Evolutionary conservation across 2,888 invertebrate species (phyloP).

Genomic region (Epinotia ramella): DNA sequence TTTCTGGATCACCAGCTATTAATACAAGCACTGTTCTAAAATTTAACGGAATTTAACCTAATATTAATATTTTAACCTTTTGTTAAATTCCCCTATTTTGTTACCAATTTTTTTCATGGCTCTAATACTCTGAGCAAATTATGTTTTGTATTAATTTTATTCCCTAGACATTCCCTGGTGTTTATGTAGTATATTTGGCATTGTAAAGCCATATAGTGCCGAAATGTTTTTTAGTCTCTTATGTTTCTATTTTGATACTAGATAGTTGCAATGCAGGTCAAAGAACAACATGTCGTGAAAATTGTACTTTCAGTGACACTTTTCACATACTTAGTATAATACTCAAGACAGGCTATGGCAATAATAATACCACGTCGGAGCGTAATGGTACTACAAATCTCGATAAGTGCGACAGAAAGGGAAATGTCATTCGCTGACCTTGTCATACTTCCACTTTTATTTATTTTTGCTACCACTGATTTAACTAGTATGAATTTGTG

Average conservation of each 20-base stretch:
- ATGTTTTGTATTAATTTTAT: constrained; percentile 38
- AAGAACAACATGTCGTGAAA: not conserved
- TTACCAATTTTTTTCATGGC: not conserved
- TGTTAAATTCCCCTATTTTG: not conserved
- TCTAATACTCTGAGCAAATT: constrained; percentile 9
- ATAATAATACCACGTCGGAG: too few species aligned
- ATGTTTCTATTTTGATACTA: constrained; percentile 1
- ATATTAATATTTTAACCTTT: constrained; percentile 15
- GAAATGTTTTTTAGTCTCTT: constrained; percentile 6
- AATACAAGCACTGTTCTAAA: not conserved
- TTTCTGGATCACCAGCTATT: constrained; percentile 27
- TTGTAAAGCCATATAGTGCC: constrained; percentile 15
- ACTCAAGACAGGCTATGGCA: too few species aligned
- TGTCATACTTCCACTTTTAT: too few species aligned
- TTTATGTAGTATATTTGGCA: constrained; percentile 31
- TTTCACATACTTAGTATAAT: too few species aligned
- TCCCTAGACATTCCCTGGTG: constrained; percentile 48
- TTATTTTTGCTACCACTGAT: too few species aligned
- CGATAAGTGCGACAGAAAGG: too few species aligned
- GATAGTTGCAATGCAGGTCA: not conserved
- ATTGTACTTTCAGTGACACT: not conserved
- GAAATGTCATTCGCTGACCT: too few species aligned
- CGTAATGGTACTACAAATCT: too few species aligned
- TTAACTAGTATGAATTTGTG: too few species aligned
- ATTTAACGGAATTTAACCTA: not conserved